Evolutionary conservation across 2,888 invertebrate species (phyloP), one percentile per base, ranked within the genome.

Genomic region (Phalangium opilio): DNA sequence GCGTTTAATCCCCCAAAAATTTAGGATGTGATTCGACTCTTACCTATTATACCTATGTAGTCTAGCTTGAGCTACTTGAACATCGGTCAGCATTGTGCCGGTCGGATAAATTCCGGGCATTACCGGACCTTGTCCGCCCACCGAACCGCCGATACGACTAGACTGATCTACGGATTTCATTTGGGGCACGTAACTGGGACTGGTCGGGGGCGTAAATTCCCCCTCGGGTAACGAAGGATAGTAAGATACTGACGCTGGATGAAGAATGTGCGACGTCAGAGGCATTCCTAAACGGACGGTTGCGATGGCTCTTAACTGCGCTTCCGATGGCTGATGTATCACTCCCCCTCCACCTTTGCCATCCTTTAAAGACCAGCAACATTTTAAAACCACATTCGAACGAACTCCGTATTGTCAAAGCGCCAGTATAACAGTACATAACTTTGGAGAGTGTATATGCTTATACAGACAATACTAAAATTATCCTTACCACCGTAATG

Each of bases 221-320:
- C 66, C 66, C 55, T 70, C 69, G 27, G 76, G 76, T 59, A 78
- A 61, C 47, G 77, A 75, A 36, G 80, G 79, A 63, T 81, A 81
- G 58, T 78, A 82, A 33, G 81, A 78, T 60, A 55, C 41, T 14
- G 51, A 46, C 18, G 50, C 15, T 27, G 27, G 27, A 44, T 60
- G 61, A 56, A 80, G 64, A 70, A 79, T 75, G 60, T 78, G 77
- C 36, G 76, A 75, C 3, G 78, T 76, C 5, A 75, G 63, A 1
- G 75, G 77, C 72, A 78, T 74, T 7, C 79, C 79, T 32, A 77
- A 65, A 34, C 77, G 71, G 38, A 77, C 77, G 5, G 78, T 75
- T 59, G 76, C 76, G 41, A 79, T 77, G 14, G 79, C 78, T 56
- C 81, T 73, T 41, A 82, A 75, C 64, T 83, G 84, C 50, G 84